A percentile compares a stretch with the other conserved stretches of the same genome.
Evolutionary conservation across 2,888 invertebrate species (phyloP).

Genomic region (Dendrolimus pini): DNA sequence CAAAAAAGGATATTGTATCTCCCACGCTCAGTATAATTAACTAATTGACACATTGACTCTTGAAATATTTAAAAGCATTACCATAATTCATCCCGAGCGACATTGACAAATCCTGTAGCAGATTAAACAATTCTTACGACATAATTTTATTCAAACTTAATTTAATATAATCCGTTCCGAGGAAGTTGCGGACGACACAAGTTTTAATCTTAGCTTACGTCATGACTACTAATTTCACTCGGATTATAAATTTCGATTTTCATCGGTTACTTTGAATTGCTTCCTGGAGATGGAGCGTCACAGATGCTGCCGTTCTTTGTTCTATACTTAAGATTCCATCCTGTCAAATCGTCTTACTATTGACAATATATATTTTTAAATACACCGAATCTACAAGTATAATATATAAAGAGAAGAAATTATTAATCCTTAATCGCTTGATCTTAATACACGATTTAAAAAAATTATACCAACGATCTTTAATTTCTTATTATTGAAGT

Average conservation of each 20-base stretch:
- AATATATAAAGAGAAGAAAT: too few species aligned
- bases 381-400: too few species aligned
- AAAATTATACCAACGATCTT: too few species aligned
- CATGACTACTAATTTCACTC: slow-evolving; percentile 16
- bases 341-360: too few species aligned
- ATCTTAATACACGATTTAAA: too few species aligned
- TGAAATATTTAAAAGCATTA: too few species aligned
- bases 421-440: too few species aligned
- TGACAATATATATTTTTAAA: too few species aligned
- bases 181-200: slow-evolving; percentile 10
- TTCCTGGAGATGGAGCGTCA: background rate
- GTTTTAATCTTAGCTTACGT: slow-evolving; percentile 10
- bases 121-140: background rate
- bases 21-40: too few species aligned
- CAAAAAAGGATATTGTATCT: too few species aligned
- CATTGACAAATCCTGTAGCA: background rate
- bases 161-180: slow-evolving; percentile 9
- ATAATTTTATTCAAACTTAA: background rate
- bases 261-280: background rate
- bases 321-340: background rate
- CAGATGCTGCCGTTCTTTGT: background rate
- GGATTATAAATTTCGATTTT: slow-evolving; percentile 1
- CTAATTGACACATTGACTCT: too few species aligned
- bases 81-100: background rate
- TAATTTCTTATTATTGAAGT: too few species aligned